A percentile compares a stretch with the other conserved stretches of the same genome.
These are phyloP conservation scores for Rhagium mordax DNA, from an alignment of 2,888 invertebrate species.

Conservation along the genomic window DNA sequence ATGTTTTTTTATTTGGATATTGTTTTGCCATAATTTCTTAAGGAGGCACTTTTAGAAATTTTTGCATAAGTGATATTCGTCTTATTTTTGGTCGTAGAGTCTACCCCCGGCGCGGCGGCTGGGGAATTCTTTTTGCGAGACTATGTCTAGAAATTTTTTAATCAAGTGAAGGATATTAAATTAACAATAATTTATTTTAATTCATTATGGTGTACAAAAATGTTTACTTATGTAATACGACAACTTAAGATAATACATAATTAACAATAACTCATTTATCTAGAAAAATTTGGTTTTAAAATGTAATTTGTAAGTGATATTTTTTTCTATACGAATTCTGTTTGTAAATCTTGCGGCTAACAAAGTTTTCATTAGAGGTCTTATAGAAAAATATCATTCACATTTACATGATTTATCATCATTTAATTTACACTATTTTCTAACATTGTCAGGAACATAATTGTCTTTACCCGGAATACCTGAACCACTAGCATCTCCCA, in stretches of 20 bases:
- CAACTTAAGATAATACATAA: constrained; percentile 22
- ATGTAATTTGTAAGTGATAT: constrained; percentile 4
- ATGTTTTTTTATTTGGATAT: too few relatives aligned
- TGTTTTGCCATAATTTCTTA: too few relatives aligned
- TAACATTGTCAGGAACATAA: constrained; percentile 82
- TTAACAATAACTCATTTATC: constrained; percentile 14
- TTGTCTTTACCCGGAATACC: constrained; percentile 86
- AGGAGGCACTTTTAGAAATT: too few relatives aligned
- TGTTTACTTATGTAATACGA: constrained; percentile 12
- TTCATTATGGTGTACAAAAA: constrained; percentile 22
- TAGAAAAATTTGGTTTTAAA: constrained; percentile 27
- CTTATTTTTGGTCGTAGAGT: too few relatives aligned
- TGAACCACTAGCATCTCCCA: constrained; percentile 89
- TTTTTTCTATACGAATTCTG: background rate
- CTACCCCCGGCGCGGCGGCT: too few relatives aligned
- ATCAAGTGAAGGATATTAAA: too few relatives aligned
- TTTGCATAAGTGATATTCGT: too few relatives aligned
- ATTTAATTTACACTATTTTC: constrained; percentile 21
- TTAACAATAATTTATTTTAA: constrained; percentile 32
- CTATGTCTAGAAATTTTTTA: too few relatives aligned
- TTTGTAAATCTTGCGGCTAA: background rate
- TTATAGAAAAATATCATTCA: constrained; percentile 7
- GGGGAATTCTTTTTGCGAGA: too few relatives aligned
- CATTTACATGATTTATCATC: constrained; percentile 10
- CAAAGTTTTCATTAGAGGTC: background rate